Evolutionary conservation across 1,140 invertebrate genomes (phyloP), one percentile per base, ranked within the genome.

Genomic region (Procambarus virginalis): DNA sequence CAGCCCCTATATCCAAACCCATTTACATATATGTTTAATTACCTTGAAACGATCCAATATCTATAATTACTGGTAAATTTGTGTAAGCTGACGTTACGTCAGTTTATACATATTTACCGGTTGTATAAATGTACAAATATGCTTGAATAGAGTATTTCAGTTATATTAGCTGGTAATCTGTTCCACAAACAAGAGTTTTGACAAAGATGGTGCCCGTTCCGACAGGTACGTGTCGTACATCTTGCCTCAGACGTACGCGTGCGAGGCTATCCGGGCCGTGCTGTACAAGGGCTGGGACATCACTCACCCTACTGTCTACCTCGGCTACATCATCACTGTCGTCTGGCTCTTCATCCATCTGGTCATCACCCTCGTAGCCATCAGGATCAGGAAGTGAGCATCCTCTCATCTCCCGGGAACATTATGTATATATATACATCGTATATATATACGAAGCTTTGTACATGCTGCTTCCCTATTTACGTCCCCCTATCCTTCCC

Each of bases 211-310:
- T 34, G 34, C 34, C 34, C 34, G 34, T 34, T 34, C 51, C 51
- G 96, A 4, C 93, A 92, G 93, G 91, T 97, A 97, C 93, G 95
- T 99, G 55, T 97, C 97, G 3, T 96, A 97, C 77, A 96, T 96
- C 92, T 95, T 99, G 68, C 98, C 98, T 0, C 94, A 99, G 77
- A 99, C 98, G 0, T 95, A 98, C 93, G 97, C 98, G 10, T 98
- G 97, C 46, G 97, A 98, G 73, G 96, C 97, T 0, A 95, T 99
- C 87, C 95, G 98, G 83, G 97, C 97, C 45, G 97, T 99, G 93
- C 94, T 99, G 51, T 97, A 98, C 0, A 95, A 98, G 91, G 98
- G 98, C 10, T 99, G 98, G 98, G 95, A 95, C 14, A 95, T 99
- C 82, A 93, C 95, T 0, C 96, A 98, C 92, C 95, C 96, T 0